Evolutionary conservation across 2,113 vertebrate species (phyloP).

Genomic region (Tichodroma muraria): DNA sequence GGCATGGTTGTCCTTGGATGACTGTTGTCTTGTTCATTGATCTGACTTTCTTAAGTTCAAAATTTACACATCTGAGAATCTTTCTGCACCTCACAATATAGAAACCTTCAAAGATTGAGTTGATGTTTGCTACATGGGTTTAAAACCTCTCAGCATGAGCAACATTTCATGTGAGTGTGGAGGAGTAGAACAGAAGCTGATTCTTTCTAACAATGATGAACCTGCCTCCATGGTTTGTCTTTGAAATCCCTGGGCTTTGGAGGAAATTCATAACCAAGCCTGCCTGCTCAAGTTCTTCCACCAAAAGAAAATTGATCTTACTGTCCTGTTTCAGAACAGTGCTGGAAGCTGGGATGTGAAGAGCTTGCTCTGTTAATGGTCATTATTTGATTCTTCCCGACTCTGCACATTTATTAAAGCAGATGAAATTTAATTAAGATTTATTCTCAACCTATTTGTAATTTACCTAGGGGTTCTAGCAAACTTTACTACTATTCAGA

Average conservation of each 20-base stretch:
- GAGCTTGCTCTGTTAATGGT: not conserved
- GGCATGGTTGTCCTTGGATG: conserved; percentile 42
- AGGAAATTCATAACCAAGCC: not conserved
- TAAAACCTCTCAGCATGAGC: not conserved
- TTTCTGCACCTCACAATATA: conserved; percentile 6
- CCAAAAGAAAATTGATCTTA: not conserved
- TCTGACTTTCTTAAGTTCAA: conserved; percentile 40
- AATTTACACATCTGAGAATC: conserved; percentile 53
- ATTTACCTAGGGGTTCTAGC: conserved; percentile 19
- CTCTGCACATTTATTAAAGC: not conserved
- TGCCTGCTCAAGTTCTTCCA: not conserved
- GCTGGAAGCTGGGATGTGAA: not conserved
- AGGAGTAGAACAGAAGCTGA: not conserved
- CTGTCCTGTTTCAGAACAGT: not conserved
- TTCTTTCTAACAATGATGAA: not conserved
- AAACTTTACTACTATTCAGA: conserved; percentile 53
- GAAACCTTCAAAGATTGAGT: conserved; percentile 31
- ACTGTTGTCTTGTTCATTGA: conserved; percentile 32
- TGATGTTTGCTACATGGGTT: not conserved
- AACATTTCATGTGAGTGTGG: not conserved
- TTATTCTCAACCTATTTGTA: not conserved
- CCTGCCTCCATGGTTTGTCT: accelerated
- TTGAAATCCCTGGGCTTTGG: not conserved
- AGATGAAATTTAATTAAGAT: conserved; percentile 11
- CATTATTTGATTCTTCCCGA: not conserved